Conservation (phyloP, 30 jellyfish, hydroid and myxozoan species). For the Chironex yamaguchii region DNA sequence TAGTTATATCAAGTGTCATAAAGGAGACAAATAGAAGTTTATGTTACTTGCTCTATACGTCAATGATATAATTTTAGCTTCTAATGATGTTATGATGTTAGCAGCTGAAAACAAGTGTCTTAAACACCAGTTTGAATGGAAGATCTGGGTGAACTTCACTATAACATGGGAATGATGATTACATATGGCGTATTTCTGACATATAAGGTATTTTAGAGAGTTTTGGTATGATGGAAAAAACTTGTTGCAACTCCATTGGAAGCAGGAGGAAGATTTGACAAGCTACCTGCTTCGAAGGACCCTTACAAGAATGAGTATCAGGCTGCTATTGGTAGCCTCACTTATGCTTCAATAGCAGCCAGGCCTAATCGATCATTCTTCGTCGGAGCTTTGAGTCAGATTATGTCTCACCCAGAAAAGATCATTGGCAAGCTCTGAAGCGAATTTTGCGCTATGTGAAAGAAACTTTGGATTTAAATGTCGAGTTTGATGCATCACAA, state of each 20-base stretch:
- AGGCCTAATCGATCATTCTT: conserved; percentile 43
- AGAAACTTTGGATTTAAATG: too few species aligned
- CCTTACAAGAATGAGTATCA: conserved; percentile 42
- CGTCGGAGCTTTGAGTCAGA: conserved; percentile 47
- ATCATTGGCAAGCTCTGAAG: conserved; percentile 42
- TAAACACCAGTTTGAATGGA: conserved; percentile 30
- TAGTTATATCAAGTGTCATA: not conserved
- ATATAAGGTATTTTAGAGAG: conserved; percentile 31
- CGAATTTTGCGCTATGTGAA: too few species aligned
- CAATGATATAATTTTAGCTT: conserved; percentile 40
- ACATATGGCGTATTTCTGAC: conserved; percentile 24
- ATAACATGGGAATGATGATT: conserved; percentile 37
- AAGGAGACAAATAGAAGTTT: not conserved
- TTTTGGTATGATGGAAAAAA: too few species aligned
- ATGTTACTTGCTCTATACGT: conserved; percentile 33
- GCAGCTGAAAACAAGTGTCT: not conserved
- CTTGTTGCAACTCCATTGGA: conserved; percentile 60
- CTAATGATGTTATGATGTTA: conserved; percentile 2
- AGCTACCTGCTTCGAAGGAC: conserved; percentile 26
- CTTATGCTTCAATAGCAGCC: conserved; percentile 63
- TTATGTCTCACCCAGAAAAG: conserved; percentile 49
- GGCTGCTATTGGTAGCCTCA: conserved; percentile 71
- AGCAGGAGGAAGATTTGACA: conserved; percentile 55
- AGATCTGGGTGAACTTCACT: conserved; percentile 45
- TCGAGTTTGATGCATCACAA: too few species aligned